These are phyloP conservation scores for Chalcis sispes DNA, from an alignment of 2,888 invertebrate species.

Conservation along the genomic window DNA sequence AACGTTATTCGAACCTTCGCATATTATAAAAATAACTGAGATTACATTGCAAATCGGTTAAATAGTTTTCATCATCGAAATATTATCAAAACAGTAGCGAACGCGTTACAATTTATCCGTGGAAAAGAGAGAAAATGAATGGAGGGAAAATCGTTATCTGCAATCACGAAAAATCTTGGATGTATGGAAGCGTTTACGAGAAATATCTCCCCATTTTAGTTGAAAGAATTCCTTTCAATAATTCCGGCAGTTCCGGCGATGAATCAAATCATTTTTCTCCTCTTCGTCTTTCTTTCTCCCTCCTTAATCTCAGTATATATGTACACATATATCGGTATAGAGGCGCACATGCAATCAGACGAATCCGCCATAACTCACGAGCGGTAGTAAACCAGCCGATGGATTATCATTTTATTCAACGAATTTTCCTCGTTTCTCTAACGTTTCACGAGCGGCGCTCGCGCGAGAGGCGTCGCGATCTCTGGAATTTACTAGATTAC, in stretches of 20 bases:
- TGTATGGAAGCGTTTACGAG: background rate
- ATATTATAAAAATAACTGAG: too few species aligned
- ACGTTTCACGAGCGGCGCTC: background rate
- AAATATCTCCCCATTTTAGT: background rate
- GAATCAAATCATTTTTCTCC: slow-evolving; percentile 39
- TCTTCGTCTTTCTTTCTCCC: too few species aligned
- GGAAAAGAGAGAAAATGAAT: background rate
- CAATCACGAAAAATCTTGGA: slow-evolving; percentile 19
- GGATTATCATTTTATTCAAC: slow-evolving; percentile 44
- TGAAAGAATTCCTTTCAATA: too few species aligned
- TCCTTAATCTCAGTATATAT: too few species aligned
- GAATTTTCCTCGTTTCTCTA: background rate
- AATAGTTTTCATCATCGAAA: too few species aligned
- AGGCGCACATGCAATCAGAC: slow-evolving; percentile 35
- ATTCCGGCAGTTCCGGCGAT: slow-evolving; percentile 28
- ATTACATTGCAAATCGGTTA: too few species aligned
- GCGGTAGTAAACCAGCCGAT: background rate
- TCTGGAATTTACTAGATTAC: slow-evolving; percentile 37
- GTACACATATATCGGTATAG: too few species aligned
- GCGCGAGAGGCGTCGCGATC: too few species aligned
- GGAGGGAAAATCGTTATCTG: background rate
- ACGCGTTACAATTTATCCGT: too few species aligned
- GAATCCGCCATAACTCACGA: slow-evolving; percentile 42
- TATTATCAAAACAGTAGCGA: too few species aligned
- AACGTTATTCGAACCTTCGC: too few species aligned